phyloP scores from a whole-genome alignment of 1,140 invertebrate species.

The Leptopilina boulardi region DNA sequence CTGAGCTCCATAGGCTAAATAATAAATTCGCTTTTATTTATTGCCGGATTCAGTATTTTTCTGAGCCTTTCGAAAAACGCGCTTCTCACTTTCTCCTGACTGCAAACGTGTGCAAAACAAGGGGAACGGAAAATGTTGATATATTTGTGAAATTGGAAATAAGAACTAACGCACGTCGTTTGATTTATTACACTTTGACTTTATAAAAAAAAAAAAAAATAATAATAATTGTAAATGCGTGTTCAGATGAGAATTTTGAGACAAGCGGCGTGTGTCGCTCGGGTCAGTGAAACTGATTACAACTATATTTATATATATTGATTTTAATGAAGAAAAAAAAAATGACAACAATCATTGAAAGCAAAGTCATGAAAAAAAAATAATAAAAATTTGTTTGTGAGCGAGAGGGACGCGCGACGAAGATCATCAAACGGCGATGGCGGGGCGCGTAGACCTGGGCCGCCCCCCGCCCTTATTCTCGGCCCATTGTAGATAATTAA shows the following conservation, averaged over 20 bases:
- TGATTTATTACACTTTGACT: too few relatives aligned
- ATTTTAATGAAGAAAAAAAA: neutral
- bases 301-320: neutral
- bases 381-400: constrained; percentile 41
- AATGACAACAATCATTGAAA: neutral
- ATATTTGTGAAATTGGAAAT: constrained; percentile 60
- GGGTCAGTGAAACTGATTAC: constrained; percentile 24
- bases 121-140: constrained; percentile 8
- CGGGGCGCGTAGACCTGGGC: constrained; percentile 76
- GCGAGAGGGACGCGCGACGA: constrained; percentile 69
- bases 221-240: constrained; percentile 1
- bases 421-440: constrained; percentile 72
- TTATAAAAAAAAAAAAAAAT: too few relatives aligned
- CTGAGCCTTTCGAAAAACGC: constrained; percentile 60
- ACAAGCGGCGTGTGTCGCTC: constrained; percentile 26
- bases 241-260: neutral
- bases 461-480: constrained; percentile 74
- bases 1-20: constrained; percentile 42
- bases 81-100: constrained; percentile 45
- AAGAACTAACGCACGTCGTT: constrained; percentile 25
- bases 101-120: constrained; percentile 18
- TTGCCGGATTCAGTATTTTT: constrained; percentile 76
- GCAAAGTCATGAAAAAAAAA: neutral
- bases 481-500: constrained; percentile 77
- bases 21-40: constrained; percentile 70